Conservation (phyloP, 2,113 vertebrate species). For the Cyanocitta stelleri region DNA sequence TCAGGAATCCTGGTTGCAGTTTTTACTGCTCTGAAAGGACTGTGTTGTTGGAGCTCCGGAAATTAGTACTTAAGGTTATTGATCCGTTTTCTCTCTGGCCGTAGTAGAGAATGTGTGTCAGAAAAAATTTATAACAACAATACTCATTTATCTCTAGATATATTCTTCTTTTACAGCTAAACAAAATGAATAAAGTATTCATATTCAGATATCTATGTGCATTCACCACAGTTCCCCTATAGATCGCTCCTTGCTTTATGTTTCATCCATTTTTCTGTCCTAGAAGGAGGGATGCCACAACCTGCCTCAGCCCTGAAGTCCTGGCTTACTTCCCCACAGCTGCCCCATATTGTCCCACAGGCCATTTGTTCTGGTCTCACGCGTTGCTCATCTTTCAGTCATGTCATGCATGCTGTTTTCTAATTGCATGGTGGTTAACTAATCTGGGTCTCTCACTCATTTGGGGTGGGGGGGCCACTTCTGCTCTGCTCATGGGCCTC, state of each 20-base stretch:
- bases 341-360: neutral
- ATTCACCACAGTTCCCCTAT: neutral
- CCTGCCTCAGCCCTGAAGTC: neutral
- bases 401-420: neutral
- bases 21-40: neutral
- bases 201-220: neutral
- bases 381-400: neutral
- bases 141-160: neutral
- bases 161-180: neutral
- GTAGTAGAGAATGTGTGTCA: neutral
- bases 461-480: neutral
- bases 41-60: neutral
- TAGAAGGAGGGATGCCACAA: neutral
- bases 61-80: slow-evolving; percentile 9
- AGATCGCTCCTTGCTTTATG: neutral
- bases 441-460: neutral
- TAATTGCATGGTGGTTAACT: neutral
- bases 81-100: neutral
- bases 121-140: neutral
- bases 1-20: neutral
- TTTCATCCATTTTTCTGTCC: neutral
- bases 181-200: neutral
- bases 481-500: neutral
- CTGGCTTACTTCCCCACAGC: neutral
- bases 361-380: neutral